Evolutionary conservation across 2,113 vertebrate genomes (phyloP).

Genomic region (Leucopternis melanops): DNA sequence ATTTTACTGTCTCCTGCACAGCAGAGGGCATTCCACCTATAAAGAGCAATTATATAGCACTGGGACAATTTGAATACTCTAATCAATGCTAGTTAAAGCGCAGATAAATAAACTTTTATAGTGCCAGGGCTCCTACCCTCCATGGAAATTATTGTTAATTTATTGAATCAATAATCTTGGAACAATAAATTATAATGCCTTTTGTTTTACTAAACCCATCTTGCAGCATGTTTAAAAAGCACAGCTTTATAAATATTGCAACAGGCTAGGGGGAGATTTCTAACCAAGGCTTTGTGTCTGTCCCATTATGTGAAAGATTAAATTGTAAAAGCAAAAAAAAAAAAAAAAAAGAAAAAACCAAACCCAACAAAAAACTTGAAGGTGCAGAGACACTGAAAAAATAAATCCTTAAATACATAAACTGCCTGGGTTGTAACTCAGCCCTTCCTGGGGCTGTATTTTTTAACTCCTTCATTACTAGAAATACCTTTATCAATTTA

Average conservation of each 20-base stretch:
- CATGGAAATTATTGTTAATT: constrained; percentile 71
- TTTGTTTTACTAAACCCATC: constrained; percentile 70
- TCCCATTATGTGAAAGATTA: constrained; percentile 45
- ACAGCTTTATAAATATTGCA: constrained; percentile 66
- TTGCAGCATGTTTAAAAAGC: constrained; percentile 47
- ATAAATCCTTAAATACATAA: neutral
- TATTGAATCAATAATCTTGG: constrained; percentile 72
- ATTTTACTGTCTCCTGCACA: constrained; percentile 59
- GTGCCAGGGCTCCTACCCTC: constrained; percentile 48
- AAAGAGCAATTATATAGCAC: constrained; percentile 63
- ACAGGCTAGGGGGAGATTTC: constrained; percentile 10
- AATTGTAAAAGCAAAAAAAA: constrained; percentile 21
- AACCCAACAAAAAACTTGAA: neutral
- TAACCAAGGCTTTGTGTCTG: constrained; percentile 47
- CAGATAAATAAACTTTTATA: constrained; percentile 69
- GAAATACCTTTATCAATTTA: neutral
- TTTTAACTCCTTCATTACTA: neutral
- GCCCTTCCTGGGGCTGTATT: neutral
- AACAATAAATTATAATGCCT: constrained; percentile 71
- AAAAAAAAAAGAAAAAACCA: neutral
- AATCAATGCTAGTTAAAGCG: constrained; percentile 66
- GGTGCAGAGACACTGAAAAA: neutral
- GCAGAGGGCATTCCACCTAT: constrained; percentile 62
- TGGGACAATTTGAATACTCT: constrained; percentile 66
- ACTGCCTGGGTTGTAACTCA: neutral